Evolutionary conservation across 2,888 invertebrate species (phyloP).

Genomic region (Perithous albicinctus): DNA sequence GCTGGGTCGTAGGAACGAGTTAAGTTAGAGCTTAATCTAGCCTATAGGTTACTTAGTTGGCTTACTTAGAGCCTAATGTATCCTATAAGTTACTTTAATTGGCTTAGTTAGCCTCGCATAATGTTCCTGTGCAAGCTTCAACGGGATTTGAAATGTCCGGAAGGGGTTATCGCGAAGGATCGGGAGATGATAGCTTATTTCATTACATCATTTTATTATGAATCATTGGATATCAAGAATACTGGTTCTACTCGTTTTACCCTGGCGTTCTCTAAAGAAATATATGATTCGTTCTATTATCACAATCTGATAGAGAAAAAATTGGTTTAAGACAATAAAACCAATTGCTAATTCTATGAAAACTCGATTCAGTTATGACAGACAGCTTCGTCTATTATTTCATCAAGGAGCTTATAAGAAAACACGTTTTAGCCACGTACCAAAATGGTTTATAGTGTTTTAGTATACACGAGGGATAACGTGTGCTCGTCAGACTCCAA

Average conservation of each 20-base stretch:
- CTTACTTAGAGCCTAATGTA: not conserved
- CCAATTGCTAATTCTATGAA: not conserved
- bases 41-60: no score
- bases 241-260: no score
- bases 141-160: not conserved
- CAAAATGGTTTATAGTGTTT: conserved; percentile 22
- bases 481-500: conserved; percentile 32
- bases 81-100: no score
- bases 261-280: no score
- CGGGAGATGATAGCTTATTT: not conserved
- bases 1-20: not conserved
- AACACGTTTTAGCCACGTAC: conserved; percentile 14
- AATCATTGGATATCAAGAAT: not conserved
- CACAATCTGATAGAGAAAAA: no score
- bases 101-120: no score
- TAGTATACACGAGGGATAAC: conserved; percentile 36
- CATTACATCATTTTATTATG: not conserved
- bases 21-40: not conserved
- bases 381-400: no score
- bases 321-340: no score
- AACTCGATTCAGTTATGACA: no score
- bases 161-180: not conserved
- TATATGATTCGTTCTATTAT: no score
- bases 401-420: not conserved
- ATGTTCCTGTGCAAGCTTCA: not conserved